These are phyloP conservation scores for Stenchaetothrips biformis DNA, from an alignment of 2,888 invertebrate genomes.

Conservation along the genomic window DNA sequence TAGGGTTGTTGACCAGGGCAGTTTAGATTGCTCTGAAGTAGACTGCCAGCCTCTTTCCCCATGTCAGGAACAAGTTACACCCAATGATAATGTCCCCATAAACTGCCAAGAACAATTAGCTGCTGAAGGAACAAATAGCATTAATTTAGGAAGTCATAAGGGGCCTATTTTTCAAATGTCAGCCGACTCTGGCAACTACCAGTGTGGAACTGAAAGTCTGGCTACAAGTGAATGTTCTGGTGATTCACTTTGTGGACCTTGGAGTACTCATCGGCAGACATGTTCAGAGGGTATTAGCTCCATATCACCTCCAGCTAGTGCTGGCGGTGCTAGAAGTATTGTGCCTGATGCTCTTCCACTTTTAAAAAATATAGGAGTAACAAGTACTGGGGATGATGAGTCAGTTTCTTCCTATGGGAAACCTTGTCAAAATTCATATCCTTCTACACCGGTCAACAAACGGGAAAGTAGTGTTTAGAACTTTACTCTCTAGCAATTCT, in stretches of 20 bases:
- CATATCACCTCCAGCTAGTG: neutral
- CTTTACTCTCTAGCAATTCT: neutral
- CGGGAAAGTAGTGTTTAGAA: conserved; percentile 4
- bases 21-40: conserved; percentile 5
- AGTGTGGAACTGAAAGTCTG: conserved; percentile 2
- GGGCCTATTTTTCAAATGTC: neutral
- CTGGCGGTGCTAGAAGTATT: neutral
- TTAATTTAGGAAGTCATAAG: neutral
- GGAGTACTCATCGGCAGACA: neutral
- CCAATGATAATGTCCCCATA: neutral
- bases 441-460: neutral
- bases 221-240: conserved; percentile 5
- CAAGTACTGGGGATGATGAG: neutral
- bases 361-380: neutral
- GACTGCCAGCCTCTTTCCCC: neutral
- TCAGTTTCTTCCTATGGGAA: neutral
- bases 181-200: neutral
- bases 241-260: neutral
- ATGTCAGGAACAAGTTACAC: neutral
- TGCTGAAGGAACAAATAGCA: neutral
- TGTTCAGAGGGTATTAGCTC: neutral
- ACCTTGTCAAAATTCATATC: neutral
- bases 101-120: neutral
- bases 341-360: neutral
- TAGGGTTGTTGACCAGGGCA: neutral